Evolutionary conservation across 1,140 invertebrate genomes (phyloP).

Genomic region (Drosophila dunni): DNA sequence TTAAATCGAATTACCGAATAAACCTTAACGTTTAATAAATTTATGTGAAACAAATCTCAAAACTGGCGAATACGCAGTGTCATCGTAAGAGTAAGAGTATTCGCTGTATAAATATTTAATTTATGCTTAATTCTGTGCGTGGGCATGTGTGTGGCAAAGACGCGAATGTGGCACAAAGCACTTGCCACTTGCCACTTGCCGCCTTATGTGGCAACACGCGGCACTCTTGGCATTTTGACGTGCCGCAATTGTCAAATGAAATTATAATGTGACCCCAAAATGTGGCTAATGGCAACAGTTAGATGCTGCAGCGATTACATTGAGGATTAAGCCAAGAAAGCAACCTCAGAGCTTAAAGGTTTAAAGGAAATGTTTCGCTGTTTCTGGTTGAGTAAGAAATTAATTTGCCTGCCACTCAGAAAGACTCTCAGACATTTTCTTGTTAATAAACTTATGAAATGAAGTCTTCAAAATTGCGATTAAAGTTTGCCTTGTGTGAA

Average conservation of each 20-base stretch:
- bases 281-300: constrained; percentile 17
- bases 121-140: constrained; percentile 10
- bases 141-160: background rate
- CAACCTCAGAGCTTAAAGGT: constrained; percentile 1
- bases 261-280: constrained; percentile 37
- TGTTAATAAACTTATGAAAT: constrained; percentile 5
- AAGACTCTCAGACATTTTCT: background rate
- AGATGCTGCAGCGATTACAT: constrained; percentile 7
- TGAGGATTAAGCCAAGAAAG: background rate
- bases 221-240: constrained; percentile 41
- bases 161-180: constrained; percentile 4
- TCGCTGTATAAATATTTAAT: constrained; percentile 4
- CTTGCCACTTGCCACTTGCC: constrained; percentile 2
- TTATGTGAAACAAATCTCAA: too few relatives aligned
- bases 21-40: too few relatives aligned
- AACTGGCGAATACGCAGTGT: background rate
- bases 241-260: constrained; percentile 47
- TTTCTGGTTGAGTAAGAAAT: background rate
- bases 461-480: background rate
- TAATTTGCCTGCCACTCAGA: constrained; percentile 9
- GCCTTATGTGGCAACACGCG: background rate
- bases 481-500: background rate
- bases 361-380: background rate
- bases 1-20: too few relatives aligned
- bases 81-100: background rate